phyloP scores from a whole-genome alignment of 23 tunicate species.

The Halocynthia roretzi region DNA sequence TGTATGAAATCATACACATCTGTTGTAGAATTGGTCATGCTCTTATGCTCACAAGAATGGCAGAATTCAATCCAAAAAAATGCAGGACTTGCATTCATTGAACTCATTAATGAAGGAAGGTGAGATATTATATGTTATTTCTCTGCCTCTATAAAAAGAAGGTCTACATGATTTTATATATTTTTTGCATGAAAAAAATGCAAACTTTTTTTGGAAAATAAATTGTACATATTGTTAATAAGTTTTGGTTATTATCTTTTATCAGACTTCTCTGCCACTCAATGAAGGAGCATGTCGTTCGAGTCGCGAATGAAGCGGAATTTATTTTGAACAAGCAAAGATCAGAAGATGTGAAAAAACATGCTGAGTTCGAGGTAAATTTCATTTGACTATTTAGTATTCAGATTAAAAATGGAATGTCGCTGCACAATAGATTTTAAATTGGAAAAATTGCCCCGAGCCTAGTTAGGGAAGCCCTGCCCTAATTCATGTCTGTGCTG shows the following conservation, averaged over 20 bases:
- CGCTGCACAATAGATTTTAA: too few relatives aligned
- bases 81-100: slow-evolving; percentile 98
- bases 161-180: too few relatives aligned
- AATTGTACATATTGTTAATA: neutral
- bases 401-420: too few relatives aligned
- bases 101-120: slow-evolving; percentile 98
- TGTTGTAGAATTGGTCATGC: slow-evolving; percentile 95
- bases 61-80: slow-evolving; percentile 97
- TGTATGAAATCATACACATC: slow-evolving; percentile 90
- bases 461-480: too few relatives aligned
- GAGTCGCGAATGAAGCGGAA: slow-evolving; percentile 98
- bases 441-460: too few relatives aligned
- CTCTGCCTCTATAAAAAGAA: too few relatives aligned
- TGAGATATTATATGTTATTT: slow-evolving; percentile 2
- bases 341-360: slow-evolving; percentile 93
- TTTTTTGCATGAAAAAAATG: too few relatives aligned
- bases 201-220: too few relatives aligned
- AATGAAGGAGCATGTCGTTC: slow-evolving; percentile 96
- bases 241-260: neutral
- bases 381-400: neutral
- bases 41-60: slow-evolving; percentile 99
- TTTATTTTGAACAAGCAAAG: slow-evolving; percentile 88
- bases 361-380: slow-evolving; percentile 85
- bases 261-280: slow-evolving; percentile 82
- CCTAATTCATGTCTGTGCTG: too few relatives aligned